phyloP scores from a whole-genome alignment of 2,113 vertebrate species.

The Coptodon rendalli region DNA sequence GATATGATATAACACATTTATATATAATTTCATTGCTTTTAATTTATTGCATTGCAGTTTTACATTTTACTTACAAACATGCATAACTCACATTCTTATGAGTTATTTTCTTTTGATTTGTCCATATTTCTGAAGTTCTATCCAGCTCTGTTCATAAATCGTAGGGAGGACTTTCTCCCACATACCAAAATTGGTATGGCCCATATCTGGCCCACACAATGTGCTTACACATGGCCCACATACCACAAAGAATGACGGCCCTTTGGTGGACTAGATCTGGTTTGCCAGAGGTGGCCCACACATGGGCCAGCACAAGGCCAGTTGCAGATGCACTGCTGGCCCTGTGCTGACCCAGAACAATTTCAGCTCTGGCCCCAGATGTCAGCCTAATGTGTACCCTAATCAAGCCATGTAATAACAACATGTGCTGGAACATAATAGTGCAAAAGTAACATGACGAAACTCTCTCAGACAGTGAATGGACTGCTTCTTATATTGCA shows the following conservation, averaged over 20 bases:
- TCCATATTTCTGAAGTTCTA: background rate
- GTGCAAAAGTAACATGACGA: too few species aligned
- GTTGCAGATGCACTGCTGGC: rapidly evolving
- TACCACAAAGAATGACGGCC: background rate
- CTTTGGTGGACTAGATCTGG: background rate
- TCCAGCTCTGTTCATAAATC: background rate
- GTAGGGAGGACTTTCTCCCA: background rate
- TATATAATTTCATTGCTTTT: background rate
- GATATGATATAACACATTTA: background rate
- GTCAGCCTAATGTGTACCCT: too few species aligned
- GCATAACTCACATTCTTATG: background rate
- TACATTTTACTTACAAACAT: background rate
- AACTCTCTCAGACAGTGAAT: too few species aligned
- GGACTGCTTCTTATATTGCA: too few species aligned
- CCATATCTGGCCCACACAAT: background rate
- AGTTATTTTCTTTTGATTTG: background rate
- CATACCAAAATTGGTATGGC: background rate
- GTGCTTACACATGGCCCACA: background rate
- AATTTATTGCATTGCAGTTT: background rate
- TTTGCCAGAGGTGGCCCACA: background rate
- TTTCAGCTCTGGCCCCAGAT: too few species aligned
- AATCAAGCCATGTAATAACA: too few species aligned
- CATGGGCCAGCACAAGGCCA: background rate
- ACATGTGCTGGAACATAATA: too few species aligned
- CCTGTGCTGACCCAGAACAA: background rate